Percentiles rank a stretch among this genome's conserved stretches.
Conservation (phyloP, 2,888 invertebrate genomes). For the Cremastinae sp. region DNA sequence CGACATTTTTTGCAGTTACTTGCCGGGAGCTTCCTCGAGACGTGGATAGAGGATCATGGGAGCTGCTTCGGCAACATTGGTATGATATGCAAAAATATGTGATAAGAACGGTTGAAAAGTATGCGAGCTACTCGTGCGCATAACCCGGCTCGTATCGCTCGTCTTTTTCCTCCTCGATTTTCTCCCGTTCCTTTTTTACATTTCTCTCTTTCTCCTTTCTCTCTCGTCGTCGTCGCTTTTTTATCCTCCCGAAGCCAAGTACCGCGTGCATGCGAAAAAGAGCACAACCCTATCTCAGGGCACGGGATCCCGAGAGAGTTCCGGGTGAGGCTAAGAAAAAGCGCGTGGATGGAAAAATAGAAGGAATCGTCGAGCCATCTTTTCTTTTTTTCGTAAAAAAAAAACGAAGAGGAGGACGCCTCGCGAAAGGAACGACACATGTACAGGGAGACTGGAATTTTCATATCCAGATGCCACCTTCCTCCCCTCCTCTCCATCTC, state of each 20-base stretch:
- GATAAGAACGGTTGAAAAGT: constrained; percentile 72
- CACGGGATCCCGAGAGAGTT: constrained; percentile 68
- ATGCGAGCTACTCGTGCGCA: constrained; percentile 58
- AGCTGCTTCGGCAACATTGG: constrained; percentile 51
- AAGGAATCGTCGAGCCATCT: constrained; percentile 26
- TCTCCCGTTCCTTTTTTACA: constrained; percentile 31
- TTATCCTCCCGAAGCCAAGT: constrained; percentile 45
- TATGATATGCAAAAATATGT: constrained; percentile 77
- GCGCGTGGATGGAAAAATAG: constrained; percentile 42
- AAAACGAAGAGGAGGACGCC: not conserved
- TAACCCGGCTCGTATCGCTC: constrained; percentile 55
- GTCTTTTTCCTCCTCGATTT: constrained; percentile 41
- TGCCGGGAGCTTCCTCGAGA: constrained; percentile 32
- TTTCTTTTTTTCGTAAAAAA: constrained; percentile 11
- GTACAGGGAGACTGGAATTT: constrained; percentile 74
- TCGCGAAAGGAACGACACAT: constrained; percentile 43
- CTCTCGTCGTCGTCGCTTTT: constrained; percentile 29
- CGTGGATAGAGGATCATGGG: constrained; percentile 36
- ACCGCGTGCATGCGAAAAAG: constrained; percentile 54
- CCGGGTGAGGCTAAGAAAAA: constrained; percentile 52
- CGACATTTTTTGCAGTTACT: no score
- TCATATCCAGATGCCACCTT: constrained; percentile 73
- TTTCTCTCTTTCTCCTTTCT: constrained; percentile 28
- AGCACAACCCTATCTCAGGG: constrained; percentile 71
- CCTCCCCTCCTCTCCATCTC: constrained; percentile 6